Percentiles rank a stretch among this genome's conserved stretches.
These are phyloP conservation scores for Rhineura floridana DNA, from an alignment of 2,113 vertebrate species.

Conservation along the genomic window DNA sequence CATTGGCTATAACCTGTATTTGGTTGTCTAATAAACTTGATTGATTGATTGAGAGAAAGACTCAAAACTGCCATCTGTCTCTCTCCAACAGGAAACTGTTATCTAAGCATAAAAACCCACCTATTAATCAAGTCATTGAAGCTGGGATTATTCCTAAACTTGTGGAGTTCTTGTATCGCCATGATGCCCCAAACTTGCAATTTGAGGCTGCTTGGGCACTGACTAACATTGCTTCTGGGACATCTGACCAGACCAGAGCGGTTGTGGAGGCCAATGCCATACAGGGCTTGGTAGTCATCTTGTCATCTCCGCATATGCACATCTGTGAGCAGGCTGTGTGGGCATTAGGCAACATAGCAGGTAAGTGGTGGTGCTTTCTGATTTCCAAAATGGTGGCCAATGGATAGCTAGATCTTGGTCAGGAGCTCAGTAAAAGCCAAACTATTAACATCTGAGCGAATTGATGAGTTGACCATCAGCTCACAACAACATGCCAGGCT, in stretches of 20 bases:
- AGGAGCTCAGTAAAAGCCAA: too few relatives aligned
- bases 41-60: too few relatives aligned
- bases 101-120: conserved; percentile 84
- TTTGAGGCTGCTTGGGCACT: conserved; percentile 94
- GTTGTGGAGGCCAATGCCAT: conserved; percentile 89
- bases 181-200: conserved; percentile 79
- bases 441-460: background rate
- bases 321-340: conserved; percentile 92
- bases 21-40: background rate
- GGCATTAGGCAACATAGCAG: conserved; percentile 94
- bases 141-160: conserved; percentile 83
- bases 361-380: conserved; percentile 64
- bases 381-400: background rate
- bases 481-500: too few relatives aligned
- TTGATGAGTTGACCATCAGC: background rate
- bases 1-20: background rate
- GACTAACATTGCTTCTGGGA: conserved; percentile 91
- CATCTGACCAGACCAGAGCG: conserved; percentile 83
- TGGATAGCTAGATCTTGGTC: background rate
- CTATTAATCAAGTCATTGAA: conserved; percentile 80
- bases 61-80: background rate
- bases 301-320: conserved; percentile 83
- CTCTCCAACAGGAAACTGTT: conserved; percentile 79
- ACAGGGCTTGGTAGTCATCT: conserved; percentile 80
- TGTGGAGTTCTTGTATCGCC: conserved; percentile 81